A percentile compares a stretch with the other conserved stretches of the same genome.
Conservation (phyloP, 2,113 vertebrate species). For the Serinus canaria region DNA sequence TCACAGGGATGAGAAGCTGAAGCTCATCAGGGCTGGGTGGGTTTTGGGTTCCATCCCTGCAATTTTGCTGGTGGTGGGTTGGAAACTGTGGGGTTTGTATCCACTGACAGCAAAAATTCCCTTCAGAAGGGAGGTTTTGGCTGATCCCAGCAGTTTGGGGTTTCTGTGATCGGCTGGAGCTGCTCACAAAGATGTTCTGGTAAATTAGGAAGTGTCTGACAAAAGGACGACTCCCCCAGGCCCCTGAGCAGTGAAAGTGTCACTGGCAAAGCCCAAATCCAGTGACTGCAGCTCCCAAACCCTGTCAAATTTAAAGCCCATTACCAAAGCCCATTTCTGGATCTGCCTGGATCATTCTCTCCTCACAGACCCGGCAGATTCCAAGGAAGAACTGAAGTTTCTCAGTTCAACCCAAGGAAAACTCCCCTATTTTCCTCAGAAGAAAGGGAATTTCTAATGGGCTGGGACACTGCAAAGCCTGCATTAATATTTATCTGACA, state of each 20-base stretch:
- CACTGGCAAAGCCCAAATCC: neutral
- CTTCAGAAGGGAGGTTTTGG: neutral
- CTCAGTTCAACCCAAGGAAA: neutral
- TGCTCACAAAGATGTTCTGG: neutral
- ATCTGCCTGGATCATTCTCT: neutral
- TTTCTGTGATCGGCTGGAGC: neutral
- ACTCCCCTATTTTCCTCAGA: neutral
- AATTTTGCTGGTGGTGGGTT: fast-evolving
- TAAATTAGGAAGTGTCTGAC: fast-evolving
- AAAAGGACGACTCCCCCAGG: fast-evolving
- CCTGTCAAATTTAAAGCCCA: fast-evolving
- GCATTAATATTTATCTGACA: constrained; percentile 1
- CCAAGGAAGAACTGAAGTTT: neutral
- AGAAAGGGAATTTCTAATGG: constrained; percentile 37
- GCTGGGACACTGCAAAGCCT: neutral
- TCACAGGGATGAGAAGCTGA: fast-evolving
- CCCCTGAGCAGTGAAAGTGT: neutral
- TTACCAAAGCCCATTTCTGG: neutral
- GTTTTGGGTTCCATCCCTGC: neutral
- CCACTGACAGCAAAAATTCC: neutral
- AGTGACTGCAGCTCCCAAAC: fast-evolving
- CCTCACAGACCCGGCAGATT: neutral
- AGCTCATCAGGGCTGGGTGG: neutral
- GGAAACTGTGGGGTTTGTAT: neutral
- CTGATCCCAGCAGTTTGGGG: neutral